These are phyloP conservation scores for Daptonema setosum DNA, from an alignment of 2,888 invertebrate species.

Conservation along the genomic window DNA sequence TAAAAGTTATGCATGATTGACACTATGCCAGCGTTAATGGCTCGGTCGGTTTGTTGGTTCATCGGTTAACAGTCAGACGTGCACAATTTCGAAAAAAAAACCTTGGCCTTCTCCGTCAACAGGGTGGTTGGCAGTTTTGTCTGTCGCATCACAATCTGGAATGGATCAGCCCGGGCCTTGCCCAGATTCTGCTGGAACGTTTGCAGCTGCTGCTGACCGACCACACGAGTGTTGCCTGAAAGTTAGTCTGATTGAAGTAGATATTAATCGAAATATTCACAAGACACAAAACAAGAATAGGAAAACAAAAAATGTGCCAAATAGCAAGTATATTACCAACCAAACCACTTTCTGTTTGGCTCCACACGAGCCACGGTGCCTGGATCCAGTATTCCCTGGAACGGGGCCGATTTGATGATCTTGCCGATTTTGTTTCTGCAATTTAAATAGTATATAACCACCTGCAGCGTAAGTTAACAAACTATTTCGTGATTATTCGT, in stretches of 20 bases:
- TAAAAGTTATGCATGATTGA: too few relatives aligned
- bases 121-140: conserved; percentile 79
- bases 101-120: conserved; percentile 56
- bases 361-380: conserved; percentile 82
- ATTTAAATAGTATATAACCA: too few relatives aligned
- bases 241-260: not conserved
- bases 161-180: conserved; percentile 78
- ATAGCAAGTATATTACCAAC: conserved; percentile 30
- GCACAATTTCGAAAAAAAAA: conserved; percentile 10
- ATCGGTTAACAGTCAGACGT: too few relatives aligned
- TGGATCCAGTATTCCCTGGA: conserved; percentile 64
- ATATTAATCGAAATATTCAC: not conserved
- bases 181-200: conserved; percentile 67
- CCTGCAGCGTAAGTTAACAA: not conserved
- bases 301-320: not conserved
- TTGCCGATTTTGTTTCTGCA: conserved; percentile 50
- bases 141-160: conserved; percentile 87
- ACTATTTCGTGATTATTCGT: not conserved
- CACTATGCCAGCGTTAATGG: too few relatives aligned
- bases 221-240: conserved; percentile 65
- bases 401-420: conserved; percentile 79
- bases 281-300: conserved; percentile 4
- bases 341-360: conserved; percentile 95
- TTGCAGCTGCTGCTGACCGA: conserved; percentile 51
- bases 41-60: too few relatives aligned